Evolutionary conservation across 2,888 invertebrate genomes (phyloP), one percentile per base, ranked within the genome.

Genomic region (Nemoura dubitans): DNA sequence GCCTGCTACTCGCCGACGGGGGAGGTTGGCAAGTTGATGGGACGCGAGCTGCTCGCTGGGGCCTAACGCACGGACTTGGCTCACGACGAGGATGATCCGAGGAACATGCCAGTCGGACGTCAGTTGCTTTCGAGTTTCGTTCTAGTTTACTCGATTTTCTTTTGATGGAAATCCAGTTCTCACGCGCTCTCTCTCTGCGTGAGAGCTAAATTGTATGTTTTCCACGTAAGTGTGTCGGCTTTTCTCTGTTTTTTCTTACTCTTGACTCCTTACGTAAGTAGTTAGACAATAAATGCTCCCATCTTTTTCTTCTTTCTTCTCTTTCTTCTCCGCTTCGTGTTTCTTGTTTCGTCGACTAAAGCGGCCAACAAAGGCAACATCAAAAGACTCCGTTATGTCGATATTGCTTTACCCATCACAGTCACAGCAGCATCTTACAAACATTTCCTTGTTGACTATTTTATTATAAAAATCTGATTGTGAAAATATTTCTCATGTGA

Each of bases 401-500:
- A 77, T 88, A 88, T 87, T 88, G 88, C 87, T 86, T 87, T 86
- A 30, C 36, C 82, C 80, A 85, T 87, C 86, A 86, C 86, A 59
- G 59, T 59, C 59, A 14, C 59, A 86, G 86, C 42, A 86, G 86
- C 42, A 77, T 80, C 43, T 87, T 76, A 36, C 7, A 25, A 87
- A 25, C 14, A 85, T 76, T 30, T 27, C n/a, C 30, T 30, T 59
- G 59, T 59, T 59, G 59, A 59, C 59, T 59, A 59, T 59, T 59
- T 59, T 59, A 59, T 59, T 59, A 59, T 59, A 59, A 59, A 81
- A 28, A 30, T 29, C n/a, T 81, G 81, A n/a, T 81, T 81, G 81
- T 81, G 30, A 81, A 81, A 81, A 81, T 81, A 81, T 30, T 81
- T 81, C 36, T 81, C 78, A 27, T 30, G 81, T 81, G 28, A 81